Evolutionary conservation across 2,888 invertebrate species (phyloP).

Genomic region (Octodonta nipae): DNA sequence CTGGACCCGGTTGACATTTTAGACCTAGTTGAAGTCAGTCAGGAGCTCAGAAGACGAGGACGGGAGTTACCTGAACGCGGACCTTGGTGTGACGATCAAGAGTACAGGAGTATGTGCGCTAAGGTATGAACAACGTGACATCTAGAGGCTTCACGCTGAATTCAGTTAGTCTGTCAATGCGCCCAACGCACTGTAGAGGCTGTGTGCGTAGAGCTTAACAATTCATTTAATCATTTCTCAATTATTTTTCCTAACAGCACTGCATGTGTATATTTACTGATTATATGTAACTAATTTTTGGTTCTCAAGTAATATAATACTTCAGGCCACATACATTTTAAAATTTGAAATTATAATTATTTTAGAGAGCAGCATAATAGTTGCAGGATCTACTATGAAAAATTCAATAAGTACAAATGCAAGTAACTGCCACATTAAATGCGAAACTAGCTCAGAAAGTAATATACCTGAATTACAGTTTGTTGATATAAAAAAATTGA

Average conservation of each 20-base stretch:
- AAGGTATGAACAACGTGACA: constrained; percentile 72
- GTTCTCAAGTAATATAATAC: not conserved
- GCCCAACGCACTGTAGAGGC: constrained; percentile 17
- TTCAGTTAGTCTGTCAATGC: constrained; percentile 23
- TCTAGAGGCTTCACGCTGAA: constrained; percentile 10
- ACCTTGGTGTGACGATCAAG: constrained; percentile 69
- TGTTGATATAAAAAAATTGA: too few species aligned
- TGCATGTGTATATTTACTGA: too few species aligned
- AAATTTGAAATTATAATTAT: too few species aligned
- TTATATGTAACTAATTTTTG: not conserved
- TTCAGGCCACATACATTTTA: not conserved
- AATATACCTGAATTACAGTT: too few species aligned
- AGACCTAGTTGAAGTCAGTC: constrained; percentile 73
- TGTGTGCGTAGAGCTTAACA: not conserved
- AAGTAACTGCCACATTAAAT: too few species aligned
- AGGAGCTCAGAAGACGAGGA: constrained; percentile 74
- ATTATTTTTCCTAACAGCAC: too few species aligned
- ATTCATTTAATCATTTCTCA: too few species aligned
- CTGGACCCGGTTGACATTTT: constrained; percentile 84
- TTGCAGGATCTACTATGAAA: too few species aligned
- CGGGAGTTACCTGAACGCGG: constrained; percentile 70
- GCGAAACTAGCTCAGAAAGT: too few species aligned
- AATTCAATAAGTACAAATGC: too few species aligned
- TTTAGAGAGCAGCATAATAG: too few species aligned
- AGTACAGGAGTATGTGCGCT: constrained; percentile 71